Evolutionary conservation across 2,797 vertebrate genomes (phyloP).

Genomic region (Chelon auratus): DNA sequence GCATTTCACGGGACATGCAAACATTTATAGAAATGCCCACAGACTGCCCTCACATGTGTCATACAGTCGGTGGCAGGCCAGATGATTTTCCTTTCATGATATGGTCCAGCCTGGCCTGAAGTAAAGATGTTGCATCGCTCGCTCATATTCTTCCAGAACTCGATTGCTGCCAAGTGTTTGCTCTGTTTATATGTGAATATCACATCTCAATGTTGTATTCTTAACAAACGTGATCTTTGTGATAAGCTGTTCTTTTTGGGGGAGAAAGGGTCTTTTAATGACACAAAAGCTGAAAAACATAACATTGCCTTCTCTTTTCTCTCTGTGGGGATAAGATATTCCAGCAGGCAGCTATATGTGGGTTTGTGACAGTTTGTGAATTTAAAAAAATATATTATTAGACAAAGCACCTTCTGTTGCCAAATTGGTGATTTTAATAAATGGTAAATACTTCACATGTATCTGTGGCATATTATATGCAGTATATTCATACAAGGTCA

Average conservation of each 20-base stretch:
- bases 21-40: slow-evolving; percentile 52
- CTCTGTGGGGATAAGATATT: slow-evolving; percentile 65
- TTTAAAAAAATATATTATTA: slow-evolving; percentile 30
- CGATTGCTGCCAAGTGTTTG: slow-evolving; percentile 72
- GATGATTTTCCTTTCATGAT: slow-evolving; percentile 26
- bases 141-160: slow-evolving; percentile 72
- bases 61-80: slow-evolving; percentile 9
- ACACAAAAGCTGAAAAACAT: slow-evolving; percentile 69
- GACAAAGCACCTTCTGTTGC: slow-evolving; percentile 77
- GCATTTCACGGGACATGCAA: slow-evolving; percentile 61
- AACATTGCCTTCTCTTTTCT: slow-evolving; percentile 75
- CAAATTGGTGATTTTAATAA: slow-evolving; percentile 56
- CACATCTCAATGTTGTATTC: slow-evolving; percentile 79
- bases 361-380: slow-evolving; percentile 72
- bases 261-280: slow-evolving; percentile 41
- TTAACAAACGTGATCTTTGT: slow-evolving; percentile 70
- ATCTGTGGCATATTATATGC: slow-evolving; percentile 55
- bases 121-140: slow-evolving; percentile 36
- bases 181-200: slow-evolving; percentile 78
- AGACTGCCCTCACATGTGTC: slow-evolving; percentile 40
- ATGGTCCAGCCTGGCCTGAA: slow-evolving; percentile 56
- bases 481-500: slow-evolving; percentile 37
- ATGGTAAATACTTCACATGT: slow-evolving; percentile 44
- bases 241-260: slow-evolving; percentile 68
- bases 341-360: slow-evolving; percentile 81